Base-by-base conservation (phyloP, 2,113 vertebrate species). In the Callionymus lyra region DNA sequence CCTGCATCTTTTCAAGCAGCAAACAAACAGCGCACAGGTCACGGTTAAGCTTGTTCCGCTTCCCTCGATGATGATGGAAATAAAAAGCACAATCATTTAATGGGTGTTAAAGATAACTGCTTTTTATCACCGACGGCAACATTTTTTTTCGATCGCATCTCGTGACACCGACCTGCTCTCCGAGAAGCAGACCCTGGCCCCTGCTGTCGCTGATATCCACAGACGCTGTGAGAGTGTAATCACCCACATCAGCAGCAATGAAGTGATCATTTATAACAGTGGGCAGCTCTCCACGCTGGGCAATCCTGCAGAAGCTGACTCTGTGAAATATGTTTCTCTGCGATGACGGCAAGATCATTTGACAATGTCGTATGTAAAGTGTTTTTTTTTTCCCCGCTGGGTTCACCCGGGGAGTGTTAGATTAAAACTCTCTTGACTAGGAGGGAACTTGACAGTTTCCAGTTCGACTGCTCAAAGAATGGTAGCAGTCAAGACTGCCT, bases 101-200 rank as follows among this genome's bases (percentile, higher is more conserved):
- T n/a, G n/a, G n/a, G n/a, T n/a, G n/a, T n/a, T n/a, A n/a, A n/a
- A n/a, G n/a, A n/a, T n/a, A n/a, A n/a, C n/a, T n/a, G n/a, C n/a
- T n/a, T n/a, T n/a, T n/a, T n/a, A n/a, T n/a, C n/a, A n/a, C n/a
- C n/a, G n/a, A n/a, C n/a, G n/a, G n/a, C n/a, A n/a, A n/a, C n/a
- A 27, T 27, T 27, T 27, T 27, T 27, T 8, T 27, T 53, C 64
- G 56, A 67, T 54, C 59, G 54, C 46, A 32, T 9, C 13, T 38
- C 56, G 47, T 49, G 52, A 72, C 59, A 67, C 39, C 70, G 67
- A 48, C 53, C 59, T 45, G 44, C 41, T 54, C 56, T 69, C 49
- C 8, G 10, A 44, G 40, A 50, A 56, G 48, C 44, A 55, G 50
- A 36, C 39, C 44, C 1, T 1, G 21, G 32, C 36, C 41, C 18